Evolutionary conservation across 1,140 invertebrate species (phyloP).

Genomic region (Drosophila trapezifrons): DNA sequence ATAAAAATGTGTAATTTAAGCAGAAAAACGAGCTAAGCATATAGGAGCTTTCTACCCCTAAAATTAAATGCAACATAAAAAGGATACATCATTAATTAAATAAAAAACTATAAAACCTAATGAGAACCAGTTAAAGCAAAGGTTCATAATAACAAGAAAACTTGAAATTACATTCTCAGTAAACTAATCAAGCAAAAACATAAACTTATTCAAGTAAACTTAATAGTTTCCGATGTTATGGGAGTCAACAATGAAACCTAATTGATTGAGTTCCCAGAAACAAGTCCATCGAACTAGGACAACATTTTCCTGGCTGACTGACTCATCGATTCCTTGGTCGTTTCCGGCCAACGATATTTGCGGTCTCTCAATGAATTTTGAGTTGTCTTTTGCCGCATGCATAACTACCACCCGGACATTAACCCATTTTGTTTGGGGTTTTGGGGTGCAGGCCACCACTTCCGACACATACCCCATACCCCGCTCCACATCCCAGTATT

Average conservation of each 20-base stretch:
- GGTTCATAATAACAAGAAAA: too few relatives aligned
- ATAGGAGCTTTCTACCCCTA: too few relatives aligned
- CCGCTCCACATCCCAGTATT: constrained; percentile 4
- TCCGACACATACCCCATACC: neutral
- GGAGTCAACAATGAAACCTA: constrained; percentile 22
- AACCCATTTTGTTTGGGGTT: constrained; percentile 40
- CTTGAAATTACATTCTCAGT: too few relatives aligned
- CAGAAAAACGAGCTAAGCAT: too few relatives aligned
- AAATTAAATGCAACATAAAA: neutral
- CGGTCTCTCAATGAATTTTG: constrained; percentile 40
- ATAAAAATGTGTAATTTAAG: neutral
- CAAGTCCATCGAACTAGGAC: constrained; percentile 22
- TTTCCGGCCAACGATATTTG: constrained; percentile 39
- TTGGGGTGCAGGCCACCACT: neutral
- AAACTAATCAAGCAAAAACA: constrained; percentile 10
- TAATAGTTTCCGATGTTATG: neutral
- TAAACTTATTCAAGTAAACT: constrained; percentile 16
- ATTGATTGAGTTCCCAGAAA: constrained; percentile 28
- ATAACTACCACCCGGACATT: constrained; percentile 38
- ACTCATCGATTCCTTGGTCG: constrained; percentile 26
- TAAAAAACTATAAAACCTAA: neutral
- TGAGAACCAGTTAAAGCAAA: neutral
- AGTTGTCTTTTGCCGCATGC: constrained; percentile 39
- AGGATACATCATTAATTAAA: too few relatives aligned
- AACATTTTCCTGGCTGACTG: constrained; percentile 14